Percentiles rank a stretch among this genome's conserved stretches.
These are phyloP conservation scores for Apomyelois bistriatella DNA, from an alignment of 2,888 invertebrate species.

Conservation along the genomic window DNA sequence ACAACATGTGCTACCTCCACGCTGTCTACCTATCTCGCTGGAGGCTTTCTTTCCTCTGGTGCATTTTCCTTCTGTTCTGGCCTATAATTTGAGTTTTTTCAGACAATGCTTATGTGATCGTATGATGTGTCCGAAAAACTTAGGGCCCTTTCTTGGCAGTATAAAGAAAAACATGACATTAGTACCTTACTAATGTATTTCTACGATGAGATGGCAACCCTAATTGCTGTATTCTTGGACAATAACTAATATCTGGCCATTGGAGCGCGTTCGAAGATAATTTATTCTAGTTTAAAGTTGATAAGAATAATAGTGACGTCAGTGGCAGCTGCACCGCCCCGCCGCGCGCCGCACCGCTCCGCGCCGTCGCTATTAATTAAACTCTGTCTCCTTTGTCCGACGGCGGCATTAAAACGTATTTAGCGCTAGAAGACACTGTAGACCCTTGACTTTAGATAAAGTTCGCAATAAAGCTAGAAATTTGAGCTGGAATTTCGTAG, in stretches of 20 bases:
- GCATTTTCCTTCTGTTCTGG: no score
- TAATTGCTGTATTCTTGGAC: background rate
- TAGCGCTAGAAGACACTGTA: conserved; percentile 12
- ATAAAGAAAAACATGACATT: no score
- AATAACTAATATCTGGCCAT: conserved; percentile 7
- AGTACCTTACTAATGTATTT: no score
- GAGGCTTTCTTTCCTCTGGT: no score
- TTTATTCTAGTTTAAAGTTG: conserved; percentile 21
- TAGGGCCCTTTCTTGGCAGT: no score
- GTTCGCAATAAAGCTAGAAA: background rate
- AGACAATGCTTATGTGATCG: no score
- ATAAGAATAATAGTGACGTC: conserved; percentile 23
- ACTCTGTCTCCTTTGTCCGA: background rate
- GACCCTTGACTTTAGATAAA: background rate
- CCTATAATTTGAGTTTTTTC: no score
- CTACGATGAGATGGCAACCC: background rate
- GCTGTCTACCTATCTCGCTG: no score
- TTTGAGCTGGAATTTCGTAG: background rate
- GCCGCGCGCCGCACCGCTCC: background rate
- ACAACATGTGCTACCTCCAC: no score
- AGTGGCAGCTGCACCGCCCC: background rate
- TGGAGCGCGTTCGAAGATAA: conserved; percentile 13
- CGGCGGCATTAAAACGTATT: conserved; percentile 16
- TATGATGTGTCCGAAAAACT: no score
- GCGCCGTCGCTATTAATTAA: background rate